Evolutionary conservation across 2,113 vertebrate genomes (phyloP).

Genomic region (Boleophthalmus pectinirostris): DNA sequence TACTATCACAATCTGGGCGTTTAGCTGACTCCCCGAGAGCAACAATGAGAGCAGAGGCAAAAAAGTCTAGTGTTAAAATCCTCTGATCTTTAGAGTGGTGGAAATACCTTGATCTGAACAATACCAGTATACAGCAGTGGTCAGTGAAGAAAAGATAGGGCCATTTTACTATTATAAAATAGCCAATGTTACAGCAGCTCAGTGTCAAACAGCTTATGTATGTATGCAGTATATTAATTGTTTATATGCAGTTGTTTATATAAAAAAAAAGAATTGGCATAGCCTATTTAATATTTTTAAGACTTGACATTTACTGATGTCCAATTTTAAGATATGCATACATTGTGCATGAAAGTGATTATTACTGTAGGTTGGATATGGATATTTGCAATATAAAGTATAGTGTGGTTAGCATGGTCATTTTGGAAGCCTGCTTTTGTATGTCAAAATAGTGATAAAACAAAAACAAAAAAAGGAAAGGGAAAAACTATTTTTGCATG

Average conservation of each 20-base stretch:
- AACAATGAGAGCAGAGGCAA: conserved; percentile 53
- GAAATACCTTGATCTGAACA: conserved; percentile 19
- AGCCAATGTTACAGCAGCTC: neutral
- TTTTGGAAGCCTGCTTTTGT: too few relatives aligned
- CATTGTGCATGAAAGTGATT: neutral
- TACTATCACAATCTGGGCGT: conserved; percentile 66
- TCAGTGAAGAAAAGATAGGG: conserved; percentile 5
- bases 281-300: too few relatives aligned
- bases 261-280: neutral
- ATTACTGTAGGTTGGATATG: neutral
- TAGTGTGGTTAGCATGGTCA: too few relatives aligned
- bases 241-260: neutral
- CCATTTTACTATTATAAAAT: neutral
- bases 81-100: conserved; percentile 50
- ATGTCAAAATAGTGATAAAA: too few relatives aligned
- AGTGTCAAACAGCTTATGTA: neutral
- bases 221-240: neutral
- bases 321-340: neutral
- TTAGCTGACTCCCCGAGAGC: conserved; percentile 55
- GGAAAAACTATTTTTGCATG: neutral
- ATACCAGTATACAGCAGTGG: conserved; percentile 12
- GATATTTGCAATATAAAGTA: neutral
- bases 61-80: conserved; percentile 40
- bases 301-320: neutral
- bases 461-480: too few relatives aligned